A percentile compares a stretch with the other conserved stretches of the same genome.
phyloP scores from a whole-genome alignment of 2,113 vertebrate species.

The Promerops cafer region DNA sequence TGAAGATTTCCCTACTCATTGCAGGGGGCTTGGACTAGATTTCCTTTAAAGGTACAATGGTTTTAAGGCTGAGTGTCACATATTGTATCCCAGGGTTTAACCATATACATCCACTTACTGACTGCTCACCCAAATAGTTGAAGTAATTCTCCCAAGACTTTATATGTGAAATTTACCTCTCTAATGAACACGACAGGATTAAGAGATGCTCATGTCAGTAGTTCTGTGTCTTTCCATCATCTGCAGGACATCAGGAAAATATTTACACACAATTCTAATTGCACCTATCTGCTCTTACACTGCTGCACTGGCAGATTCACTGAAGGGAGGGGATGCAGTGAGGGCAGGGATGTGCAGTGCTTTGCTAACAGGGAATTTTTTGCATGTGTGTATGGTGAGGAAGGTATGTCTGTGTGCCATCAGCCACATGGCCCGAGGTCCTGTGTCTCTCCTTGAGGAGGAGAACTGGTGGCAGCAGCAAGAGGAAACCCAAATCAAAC shows the following conservation, averaged over 20 bases:
- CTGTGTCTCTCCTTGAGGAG: background rate
- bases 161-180: background rate
- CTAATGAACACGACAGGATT: accelerated
- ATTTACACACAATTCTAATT: background rate
- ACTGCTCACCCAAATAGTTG: background rate
- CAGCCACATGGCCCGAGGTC: background rate
- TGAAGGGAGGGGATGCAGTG: background rate
- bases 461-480: background rate
- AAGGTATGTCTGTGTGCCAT: background rate
- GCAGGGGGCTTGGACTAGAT: background rate
- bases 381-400: background rate
- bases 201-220: background rate
- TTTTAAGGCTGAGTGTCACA: background rate
- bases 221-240: background rate
- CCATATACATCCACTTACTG: background rate
- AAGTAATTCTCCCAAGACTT: background rate
- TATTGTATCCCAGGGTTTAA: background rate
- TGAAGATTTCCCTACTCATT: background rate
- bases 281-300: background rate
- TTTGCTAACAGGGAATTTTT: background rate
- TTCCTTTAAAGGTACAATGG: background rate
- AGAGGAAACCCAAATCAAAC: background rate
- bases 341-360: background rate
- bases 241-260: background rate
- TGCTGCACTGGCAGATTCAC: background rate